Percentiles rank a stretch among this genome's conserved stretches.
Evolutionary conservation across 37 sponge, comb jelly and placozoan genomes (phyloP).

Genomic region (Cladorhizidae sp.): DNA sequence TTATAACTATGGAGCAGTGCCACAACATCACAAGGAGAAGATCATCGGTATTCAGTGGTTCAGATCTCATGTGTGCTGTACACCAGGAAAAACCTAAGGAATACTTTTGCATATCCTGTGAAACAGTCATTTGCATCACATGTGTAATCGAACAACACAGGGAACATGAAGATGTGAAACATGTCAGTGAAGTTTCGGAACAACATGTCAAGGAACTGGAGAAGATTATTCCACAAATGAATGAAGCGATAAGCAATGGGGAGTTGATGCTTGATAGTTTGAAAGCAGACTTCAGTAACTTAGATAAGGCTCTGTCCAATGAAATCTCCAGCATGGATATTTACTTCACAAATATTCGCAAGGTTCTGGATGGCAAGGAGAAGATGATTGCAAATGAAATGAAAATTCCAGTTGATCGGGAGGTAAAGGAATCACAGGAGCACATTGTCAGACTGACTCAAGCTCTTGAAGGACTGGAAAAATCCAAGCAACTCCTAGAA

Average conservation of each 20-base stretch:
- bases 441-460: background rate
- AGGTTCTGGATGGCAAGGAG: slow-evolving; percentile 19
- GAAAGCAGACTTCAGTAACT: background rate
- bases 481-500: background rate
- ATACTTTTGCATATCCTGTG: slow-evolving; percentile 39
- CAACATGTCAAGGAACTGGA: slow-evolving; percentile 3
- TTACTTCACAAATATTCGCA: slow-evolving; percentile 22
- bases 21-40: background rate
- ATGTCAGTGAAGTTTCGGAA: background rate
- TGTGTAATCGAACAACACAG: slow-evolving; percentile 37
- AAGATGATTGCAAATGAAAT: background rate
- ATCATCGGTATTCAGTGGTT: background rate
- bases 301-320: background rate
- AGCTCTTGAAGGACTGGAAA: background rate
- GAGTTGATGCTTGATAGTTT: background rate
- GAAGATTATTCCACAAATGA: background rate
- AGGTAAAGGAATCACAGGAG: background rate
- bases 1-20: slow-evolving; percentile 15
- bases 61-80: background rate
- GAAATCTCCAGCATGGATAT: background rate
- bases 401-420: background rate
- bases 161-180: slow-evolving; percentile 1
- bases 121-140: slow-evolving; percentile 17
- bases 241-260: background rate
- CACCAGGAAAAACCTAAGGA: slow-evolving; percentile 27